A percentile compares a stretch with the other conserved stretches of the same genome.
These are phyloP conservation scores for Chaetops frenatus DNA, from an alignment of 2,113 vertebrate genomes.

Conservation along the genomic window DNA sequence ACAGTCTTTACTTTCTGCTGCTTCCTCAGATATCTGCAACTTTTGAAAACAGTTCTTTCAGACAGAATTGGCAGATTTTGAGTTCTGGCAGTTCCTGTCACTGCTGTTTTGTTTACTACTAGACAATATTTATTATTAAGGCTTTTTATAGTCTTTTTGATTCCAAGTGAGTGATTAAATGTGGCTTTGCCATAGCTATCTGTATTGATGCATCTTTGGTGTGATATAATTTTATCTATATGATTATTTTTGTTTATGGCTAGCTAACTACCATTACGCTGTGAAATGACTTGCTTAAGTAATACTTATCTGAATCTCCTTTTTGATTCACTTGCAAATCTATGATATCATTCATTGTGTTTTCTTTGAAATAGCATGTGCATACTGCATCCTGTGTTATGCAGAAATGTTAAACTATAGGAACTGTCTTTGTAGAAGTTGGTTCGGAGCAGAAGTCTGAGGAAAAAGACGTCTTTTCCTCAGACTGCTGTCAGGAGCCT, in stretches of 20 bases:
- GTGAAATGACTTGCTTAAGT: neutral
- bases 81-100: neutral
- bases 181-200: neutral
- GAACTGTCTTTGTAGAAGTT: neutral
- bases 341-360: fast-evolving
- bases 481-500: neutral
- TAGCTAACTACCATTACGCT: neutral
- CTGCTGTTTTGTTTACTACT: neutral
- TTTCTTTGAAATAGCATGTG: fast-evolving
- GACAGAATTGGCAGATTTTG: neutral
- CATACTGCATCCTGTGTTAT: neutral
- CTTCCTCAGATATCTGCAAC: neutral
- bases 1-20: neutral
- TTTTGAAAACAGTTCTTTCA: neutral
- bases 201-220: neutral
- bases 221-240: neutral
- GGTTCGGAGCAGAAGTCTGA: neutral
- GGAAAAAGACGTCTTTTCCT: neutral
- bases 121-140: neutral
- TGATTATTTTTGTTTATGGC: neutral
- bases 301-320: neutral
- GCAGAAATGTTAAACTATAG: neutral
- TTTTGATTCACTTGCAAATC: neutral
- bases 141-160: neutral
- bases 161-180: neutral